A percentile compares a stretch with the other conserved stretches of the same genome.
Conservation (phyloP, 2,888 invertebrate species). For the Galerucella nymphaeae region DNA sequence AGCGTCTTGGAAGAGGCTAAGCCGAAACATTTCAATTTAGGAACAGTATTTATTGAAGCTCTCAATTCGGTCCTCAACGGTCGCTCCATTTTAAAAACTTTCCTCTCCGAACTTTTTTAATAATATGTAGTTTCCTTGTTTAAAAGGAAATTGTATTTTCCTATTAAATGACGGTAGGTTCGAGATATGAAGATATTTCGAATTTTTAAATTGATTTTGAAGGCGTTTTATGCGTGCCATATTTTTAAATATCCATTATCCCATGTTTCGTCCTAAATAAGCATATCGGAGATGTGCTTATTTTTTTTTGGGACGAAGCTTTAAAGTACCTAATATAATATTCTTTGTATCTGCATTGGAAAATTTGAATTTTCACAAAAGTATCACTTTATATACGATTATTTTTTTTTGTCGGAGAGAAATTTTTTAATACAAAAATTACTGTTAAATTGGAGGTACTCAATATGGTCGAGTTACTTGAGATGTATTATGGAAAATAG, state of each 20-base stretch:
- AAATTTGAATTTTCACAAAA: not conserved
- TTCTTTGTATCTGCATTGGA: not conserved
- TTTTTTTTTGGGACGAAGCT: not conserved
- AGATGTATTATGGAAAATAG: too few species aligned
- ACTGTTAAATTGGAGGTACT: too few species aligned
- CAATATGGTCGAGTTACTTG: too few species aligned
- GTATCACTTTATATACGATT: not conserved
- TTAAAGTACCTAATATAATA: not conserved
- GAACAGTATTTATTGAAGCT: conserved; percentile 25
- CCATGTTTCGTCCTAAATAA: not conserved
- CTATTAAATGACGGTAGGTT: conserved; percentile 21
- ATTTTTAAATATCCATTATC: conserved; percentile 13
- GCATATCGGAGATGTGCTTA: not conserved
- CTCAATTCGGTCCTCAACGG: conserved; percentile 27
- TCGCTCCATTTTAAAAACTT: conserved; percentile 28
- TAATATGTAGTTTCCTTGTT: conserved; percentile 35
- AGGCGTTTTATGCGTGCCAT: conserved; percentile 15
- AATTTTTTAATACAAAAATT: too few species aligned
- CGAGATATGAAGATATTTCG: conserved; percentile 4
- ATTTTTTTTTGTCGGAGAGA: too few species aligned
- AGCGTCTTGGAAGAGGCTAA: not conserved
- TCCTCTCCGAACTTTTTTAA: conserved; percentile 34
- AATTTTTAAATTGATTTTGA: conserved; percentile 26
- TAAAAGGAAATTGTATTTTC: conserved; percentile 35
- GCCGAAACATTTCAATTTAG: conserved; percentile 19